These are phyloP conservation scores for Alloscopus bannaensis DNA, from an alignment of 2,888 invertebrate species.

Conservation along the genomic window DNA sequence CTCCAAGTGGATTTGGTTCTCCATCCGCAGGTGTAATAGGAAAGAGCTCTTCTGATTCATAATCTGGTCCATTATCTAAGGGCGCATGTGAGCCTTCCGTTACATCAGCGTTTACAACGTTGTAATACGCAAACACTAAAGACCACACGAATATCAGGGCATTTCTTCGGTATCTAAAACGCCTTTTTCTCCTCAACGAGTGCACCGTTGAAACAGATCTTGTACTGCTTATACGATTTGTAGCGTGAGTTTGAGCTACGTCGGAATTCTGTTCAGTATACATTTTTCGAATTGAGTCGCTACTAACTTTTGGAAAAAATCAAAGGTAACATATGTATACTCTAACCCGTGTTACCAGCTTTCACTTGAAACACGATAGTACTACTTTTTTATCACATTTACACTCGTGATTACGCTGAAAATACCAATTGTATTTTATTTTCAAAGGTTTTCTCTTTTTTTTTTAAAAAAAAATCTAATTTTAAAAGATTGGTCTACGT, in stretches of 20 bases:
- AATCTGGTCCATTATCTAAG: background rate
- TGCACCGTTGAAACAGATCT: constrained; percentile 39
- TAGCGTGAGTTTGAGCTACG: background rate
- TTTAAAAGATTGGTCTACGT: too few species aligned
- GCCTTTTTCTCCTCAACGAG: constrained; percentile 6
- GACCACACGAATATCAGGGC: constrained; percentile 68
- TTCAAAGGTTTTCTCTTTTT: background rate
- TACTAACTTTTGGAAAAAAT: constrained; percentile 21
- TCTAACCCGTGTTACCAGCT: background rate
- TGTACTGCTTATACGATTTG: background rate
- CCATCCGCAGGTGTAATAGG: too few species aligned
- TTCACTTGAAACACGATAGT: constrained; percentile 14
- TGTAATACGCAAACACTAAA: constrained; percentile 68
- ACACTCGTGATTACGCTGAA: background rate
- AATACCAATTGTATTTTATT: background rate
- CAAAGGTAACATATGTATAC: constrained; percentile 34
- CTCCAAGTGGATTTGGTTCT: constrained; percentile 33
- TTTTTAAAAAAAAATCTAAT: background rate
- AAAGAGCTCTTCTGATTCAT: constrained; percentile 3
- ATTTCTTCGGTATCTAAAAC: constrained; percentile 61
- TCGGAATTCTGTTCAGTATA: constrained; percentile 15
- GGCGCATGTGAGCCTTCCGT: constrained; percentile 23
- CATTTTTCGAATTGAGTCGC: constrained; percentile 25
- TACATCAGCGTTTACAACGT: constrained; percentile 65
- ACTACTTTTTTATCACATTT: background rate